Evolutionary conservation across 1,140 invertebrate genomes (phyloP), one percentile per base, ranked within the genome.

Genomic region (Bicyclus anynana): DNA sequence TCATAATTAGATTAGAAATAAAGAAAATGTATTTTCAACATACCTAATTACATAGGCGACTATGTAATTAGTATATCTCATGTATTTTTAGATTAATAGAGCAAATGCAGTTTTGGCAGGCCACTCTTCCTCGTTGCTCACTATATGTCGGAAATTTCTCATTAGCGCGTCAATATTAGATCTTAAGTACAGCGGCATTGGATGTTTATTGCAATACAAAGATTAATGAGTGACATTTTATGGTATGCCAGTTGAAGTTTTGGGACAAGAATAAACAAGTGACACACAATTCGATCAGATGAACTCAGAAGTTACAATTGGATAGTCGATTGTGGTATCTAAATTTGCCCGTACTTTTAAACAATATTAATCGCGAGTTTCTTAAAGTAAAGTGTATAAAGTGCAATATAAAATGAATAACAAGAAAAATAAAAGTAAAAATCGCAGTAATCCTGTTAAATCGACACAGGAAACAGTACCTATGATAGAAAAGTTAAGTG

Each of bases 21-120:
- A n/a, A n/a, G n/a, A n/a, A n/a, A n/a, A n/a, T n/a, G n/a, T n/a
- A n/a, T n/a, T n/a, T n/a, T n/a, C 10, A 35, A 35, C 4, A n/a
- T 35, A 40, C 7, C 5, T 40, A 17, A n/a, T 40, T 7, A 40
- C 13, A 16, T 40, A 40, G 37, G 37, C 37, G 50, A 35, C 38
- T 59, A 53, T 17, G 14, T 35, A 27, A 27, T 27, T 27, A 27
- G 26, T 37, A 37, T 59, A 66, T 52, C 59, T 67, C 33, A 44
- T 49, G 59, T 74, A 74, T 71, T 72, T 73, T 69, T 68, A 69
- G 57, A 48, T 46, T 55, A 65, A 74, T 60, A 63, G 63, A 65
- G 64, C 63, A 59, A 59, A 66, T 83, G 78, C 78, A 80, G 66
- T 79, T 82, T 84, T 86, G 83, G 80, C 83, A 86, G 67, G 58